Evolutionary conservation across 2,113 vertebrate species (phyloP).

Genomic region (Chaetodon trifascialis): DNA sequence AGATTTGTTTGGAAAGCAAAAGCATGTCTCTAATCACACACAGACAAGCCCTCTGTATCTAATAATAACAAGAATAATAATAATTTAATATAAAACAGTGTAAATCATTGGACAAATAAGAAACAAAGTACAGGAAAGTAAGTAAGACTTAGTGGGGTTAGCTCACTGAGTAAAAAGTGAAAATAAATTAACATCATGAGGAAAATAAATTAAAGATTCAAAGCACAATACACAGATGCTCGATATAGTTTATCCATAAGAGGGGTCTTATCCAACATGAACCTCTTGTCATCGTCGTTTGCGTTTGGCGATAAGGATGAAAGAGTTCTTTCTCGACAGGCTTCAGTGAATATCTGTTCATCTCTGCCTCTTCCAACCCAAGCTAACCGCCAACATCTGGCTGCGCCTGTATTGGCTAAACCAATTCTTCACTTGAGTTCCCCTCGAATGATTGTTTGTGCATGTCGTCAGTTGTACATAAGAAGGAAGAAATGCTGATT

Average conservation of each 20-base stretch:
- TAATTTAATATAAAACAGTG: background rate
- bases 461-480: slow-evolving; percentile 21
- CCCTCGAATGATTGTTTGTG: slow-evolving; percentile 31
- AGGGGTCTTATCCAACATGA: slow-evolving; percentile 39
- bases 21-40: background rate
- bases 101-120: background rate
- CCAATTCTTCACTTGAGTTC: slow-evolving; percentile 23
- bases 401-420: slow-evolving; percentile 34
- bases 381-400: slow-evolving; percentile 76
- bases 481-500: background rate
- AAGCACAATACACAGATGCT: slow-evolving; percentile 18
- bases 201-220: background rate
- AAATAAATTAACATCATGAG: background rate
- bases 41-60: background rate
- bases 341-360: slow-evolving; percentile 58
- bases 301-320: slow-evolving; percentile 72
- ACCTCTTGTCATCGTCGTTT: slow-evolving; percentile 58
- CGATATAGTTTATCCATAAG: slow-evolving; percentile 37
- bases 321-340: slow-evolving; percentile 63
- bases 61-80: background rate
- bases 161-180: background rate
- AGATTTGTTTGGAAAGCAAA: slow-evolving; percentile 51
- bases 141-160: background rate
- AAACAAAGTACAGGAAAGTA: background rate
- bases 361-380: slow-evolving; percentile 61